Conservation (phyloP, 2,113 vertebrate genomes). For the Ovibos moschatus region DNA sequence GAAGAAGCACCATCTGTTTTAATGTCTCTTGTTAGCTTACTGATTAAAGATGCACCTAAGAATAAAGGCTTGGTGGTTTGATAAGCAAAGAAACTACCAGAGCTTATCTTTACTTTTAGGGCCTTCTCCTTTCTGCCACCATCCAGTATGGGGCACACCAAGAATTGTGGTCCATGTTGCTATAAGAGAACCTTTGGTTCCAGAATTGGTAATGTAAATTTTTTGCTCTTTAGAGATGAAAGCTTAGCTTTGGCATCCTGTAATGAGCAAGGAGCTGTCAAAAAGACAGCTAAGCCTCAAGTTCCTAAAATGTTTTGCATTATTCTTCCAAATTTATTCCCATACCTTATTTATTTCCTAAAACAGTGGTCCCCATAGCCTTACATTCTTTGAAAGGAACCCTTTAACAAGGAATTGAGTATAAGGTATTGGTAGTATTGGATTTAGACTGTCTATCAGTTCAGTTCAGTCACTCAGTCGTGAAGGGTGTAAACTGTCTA, state of each 20-base stretch:
- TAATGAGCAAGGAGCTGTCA: neutral
- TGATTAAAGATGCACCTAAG: neutral
- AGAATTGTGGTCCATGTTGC: neutral
- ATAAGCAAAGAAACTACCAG: neutral
- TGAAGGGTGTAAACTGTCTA: neutral
- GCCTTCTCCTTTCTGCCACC: neutral
- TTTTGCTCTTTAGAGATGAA: neutral
- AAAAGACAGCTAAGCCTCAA: neutral
- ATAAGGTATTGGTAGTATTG: neutral
- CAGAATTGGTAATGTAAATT: neutral
- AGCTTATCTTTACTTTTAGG: neutral
- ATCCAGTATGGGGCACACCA: neutral
- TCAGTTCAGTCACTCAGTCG: too few species aligned
- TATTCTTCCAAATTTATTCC: constrained; percentile 1
- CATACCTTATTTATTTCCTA: constrained; percentile 5
- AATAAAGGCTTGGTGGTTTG: neutral
- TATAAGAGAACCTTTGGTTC: neutral
- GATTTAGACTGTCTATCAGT: neutral
- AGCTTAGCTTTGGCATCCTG: neutral
- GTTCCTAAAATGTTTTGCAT: neutral
- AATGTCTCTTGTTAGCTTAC: neutral
- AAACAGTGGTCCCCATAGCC: neutral
- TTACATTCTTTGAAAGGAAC: constrained; percentile 4
- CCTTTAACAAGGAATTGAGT: neutral
- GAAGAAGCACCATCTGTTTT: neutral